Percentiles rank a stretch among this genome's conserved stretches.
phyloP scores from a whole-genome alignment of 1,140 invertebrate species.

The Cotesia glomerata region DNA sequence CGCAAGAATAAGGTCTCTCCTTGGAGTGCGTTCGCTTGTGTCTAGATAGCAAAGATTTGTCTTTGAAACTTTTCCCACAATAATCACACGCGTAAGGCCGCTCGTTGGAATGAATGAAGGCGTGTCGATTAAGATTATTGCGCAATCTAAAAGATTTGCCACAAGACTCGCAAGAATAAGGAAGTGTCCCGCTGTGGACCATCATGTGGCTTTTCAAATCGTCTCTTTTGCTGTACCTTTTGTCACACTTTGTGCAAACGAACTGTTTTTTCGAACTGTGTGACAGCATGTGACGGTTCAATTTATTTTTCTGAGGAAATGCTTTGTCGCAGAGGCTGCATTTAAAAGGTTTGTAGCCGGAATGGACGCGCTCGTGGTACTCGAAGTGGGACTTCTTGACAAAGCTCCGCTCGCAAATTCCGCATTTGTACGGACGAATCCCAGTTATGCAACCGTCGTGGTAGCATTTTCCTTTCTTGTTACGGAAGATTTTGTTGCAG shows the following conservation, averaged over 20 bases:
- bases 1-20: slow-evolving; percentile 55
- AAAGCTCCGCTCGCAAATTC: slow-evolving; percentile 52
- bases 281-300: slow-evolving; percentile 81
- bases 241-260: slow-evolving; percentile 53
- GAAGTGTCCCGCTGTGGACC: slow-evolving; percentile 42
- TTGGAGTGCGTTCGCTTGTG: slow-evolving; percentile 57
- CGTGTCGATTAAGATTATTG: slow-evolving; percentile 55
- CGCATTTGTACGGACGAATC: slow-evolving; percentile 52
- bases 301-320: slow-evolving; percentile 58
- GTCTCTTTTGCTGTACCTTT: slow-evolving; percentile 51
- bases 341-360: slow-evolving; percentile 79
- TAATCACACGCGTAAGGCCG: slow-evolving; percentile 52
- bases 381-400: slow-evolving; percentile 57
- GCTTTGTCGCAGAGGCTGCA: slow-evolving; percentile 72
- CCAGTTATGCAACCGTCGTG: slow-evolving; percentile 55
- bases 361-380: slow-evolving; percentile 72
- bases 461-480: slow-evolving; percentile 54
- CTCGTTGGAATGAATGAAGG: slow-evolving; percentile 54
- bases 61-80: slow-evolving; percentile 57
- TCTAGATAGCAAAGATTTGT: slow-evolving; percentile 51
- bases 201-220: slow-evolving; percentile 53
- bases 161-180: slow-evolving; percentile 51
- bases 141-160: slow-evolving; percentile 50
- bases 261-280: slow-evolving; percentile 55
- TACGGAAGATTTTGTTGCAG: slow-evolving; percentile 52